phyloP scores from a whole-genome alignment of 2,113 vertebrate genomes.

The Colius striatus region DNA sequence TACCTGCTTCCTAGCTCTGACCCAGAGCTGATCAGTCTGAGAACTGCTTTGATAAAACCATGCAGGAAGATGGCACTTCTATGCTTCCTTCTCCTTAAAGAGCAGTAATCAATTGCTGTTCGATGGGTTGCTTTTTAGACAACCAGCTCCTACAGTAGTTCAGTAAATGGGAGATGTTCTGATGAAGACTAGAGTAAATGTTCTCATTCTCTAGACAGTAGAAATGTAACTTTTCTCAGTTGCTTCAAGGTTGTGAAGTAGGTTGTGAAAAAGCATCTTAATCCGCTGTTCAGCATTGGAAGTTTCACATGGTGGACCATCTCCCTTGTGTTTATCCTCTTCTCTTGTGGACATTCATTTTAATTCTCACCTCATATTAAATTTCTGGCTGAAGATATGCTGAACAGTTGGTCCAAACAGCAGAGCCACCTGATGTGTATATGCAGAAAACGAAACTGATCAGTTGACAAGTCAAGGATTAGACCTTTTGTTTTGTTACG shows the following conservation, averaged over 20 bases:
- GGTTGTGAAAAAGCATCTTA: conserved; percentile 45
- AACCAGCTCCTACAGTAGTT: neutral
- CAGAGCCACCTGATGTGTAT: conserved; percentile 44
- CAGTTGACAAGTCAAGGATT: neutral
- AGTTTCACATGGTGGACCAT: conserved; percentile 29
- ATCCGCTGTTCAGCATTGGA: conserved; percentile 8
- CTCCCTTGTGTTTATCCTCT: conserved; percentile 44
- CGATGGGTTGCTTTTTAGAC: neutral
- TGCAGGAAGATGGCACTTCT: neutral
- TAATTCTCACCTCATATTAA: conserved; percentile 49
- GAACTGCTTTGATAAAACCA: neutral
- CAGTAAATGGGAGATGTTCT: neutral
- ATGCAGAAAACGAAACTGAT: conserved; percentile 40
- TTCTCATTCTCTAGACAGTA: neutral
- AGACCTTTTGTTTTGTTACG: neutral
- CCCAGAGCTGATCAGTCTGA: neutral
- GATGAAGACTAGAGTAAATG: neutral
- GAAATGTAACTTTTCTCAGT: neutral
- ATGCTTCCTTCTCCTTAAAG: neutral
- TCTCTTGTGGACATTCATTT: conserved; percentile 24
- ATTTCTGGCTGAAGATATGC: conserved; percentile 53
- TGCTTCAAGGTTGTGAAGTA: neutral
- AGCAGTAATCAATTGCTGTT: neutral
- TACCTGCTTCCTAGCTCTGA: neutral
- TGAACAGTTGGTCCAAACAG: conserved; percentile 52